Evolutionary conservation across 1,140 invertebrate species (phyloP).

Genomic region (Drosophila orena): DNA sequence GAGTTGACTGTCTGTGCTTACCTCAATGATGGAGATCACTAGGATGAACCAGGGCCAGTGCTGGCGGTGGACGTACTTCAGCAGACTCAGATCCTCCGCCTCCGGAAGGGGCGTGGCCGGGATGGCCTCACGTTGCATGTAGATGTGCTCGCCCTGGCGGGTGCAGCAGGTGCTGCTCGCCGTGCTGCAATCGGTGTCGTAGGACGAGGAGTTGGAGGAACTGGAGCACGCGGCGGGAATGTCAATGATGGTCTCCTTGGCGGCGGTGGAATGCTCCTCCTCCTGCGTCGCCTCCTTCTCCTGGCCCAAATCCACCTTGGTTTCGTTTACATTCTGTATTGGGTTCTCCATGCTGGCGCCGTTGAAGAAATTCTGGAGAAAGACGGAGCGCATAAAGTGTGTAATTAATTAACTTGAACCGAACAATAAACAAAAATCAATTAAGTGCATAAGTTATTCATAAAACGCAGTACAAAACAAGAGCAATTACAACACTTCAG

Average conservation of each 20-base stretch:
- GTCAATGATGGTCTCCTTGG: constrained; percentile 76
- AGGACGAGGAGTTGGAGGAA: constrained; percentile 60
- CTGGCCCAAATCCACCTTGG: constrained; percentile 49
- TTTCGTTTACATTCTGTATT: constrained; percentile 57
- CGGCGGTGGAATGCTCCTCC: constrained; percentile 21
- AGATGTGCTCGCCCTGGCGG: constrained; percentile 78
- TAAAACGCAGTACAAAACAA: constrained; percentile 51
- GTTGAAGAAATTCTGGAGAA: constrained; percentile 51
- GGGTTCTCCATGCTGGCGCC: constrained; percentile 52
- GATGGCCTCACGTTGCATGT: constrained; percentile 68
- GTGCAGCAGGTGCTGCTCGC: constrained; percentile 82
- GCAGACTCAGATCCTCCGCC: constrained; percentile 56
- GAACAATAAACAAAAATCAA: constrained; percentile 79
- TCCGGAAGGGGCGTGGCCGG: constrained; percentile 23
- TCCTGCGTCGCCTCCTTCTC: constrained; percentile 11
- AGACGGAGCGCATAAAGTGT: constrained; percentile 46
- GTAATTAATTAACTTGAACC: constrained; percentile 72
- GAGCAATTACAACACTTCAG: constrained; percentile 33
- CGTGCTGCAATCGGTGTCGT: constrained; percentile 82
- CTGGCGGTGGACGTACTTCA: constrained; percentile 73
- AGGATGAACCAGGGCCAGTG: constrained; percentile 92
- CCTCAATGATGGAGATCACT: constrained; percentile 94
- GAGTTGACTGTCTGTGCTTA: constrained; percentile 85
- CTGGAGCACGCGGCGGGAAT: constrained; percentile 61
- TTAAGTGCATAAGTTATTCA: constrained; percentile 82